Evolutionary conservation across 2,888 invertebrate species (phyloP).

Genomic region (Heliothis peltigera): DNA sequence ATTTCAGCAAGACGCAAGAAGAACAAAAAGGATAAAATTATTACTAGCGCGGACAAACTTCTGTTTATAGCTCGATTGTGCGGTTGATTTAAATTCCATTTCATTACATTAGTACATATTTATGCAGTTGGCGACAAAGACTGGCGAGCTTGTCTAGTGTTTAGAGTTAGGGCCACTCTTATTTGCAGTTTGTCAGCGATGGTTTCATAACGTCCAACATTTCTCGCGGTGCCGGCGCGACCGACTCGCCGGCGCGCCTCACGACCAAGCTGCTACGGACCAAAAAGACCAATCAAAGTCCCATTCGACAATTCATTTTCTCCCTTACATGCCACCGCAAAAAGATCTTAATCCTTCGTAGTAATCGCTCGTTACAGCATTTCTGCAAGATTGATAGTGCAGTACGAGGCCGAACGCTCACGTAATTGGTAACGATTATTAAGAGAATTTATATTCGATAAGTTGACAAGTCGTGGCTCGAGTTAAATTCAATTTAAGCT

Average conservation of each 20-base stretch:
- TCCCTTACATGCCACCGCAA: constrained; percentile 77
- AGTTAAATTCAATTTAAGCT: constrained; percentile 80
- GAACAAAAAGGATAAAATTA: constrained; percentile 19
- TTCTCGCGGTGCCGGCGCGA: constrained; percentile 72
- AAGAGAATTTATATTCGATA: constrained; percentile 86
- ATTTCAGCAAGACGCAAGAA: constrained; percentile 1
- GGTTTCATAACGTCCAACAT: constrained; percentile 81
- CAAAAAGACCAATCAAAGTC: constrained; percentile 74
- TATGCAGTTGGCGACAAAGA: constrained; percentile 39
- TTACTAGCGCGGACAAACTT: constrained; percentile 18
- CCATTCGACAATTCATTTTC: constrained; percentile 78
- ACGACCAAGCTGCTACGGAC: constrained; percentile 62
- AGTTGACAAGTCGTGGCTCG: constrained; percentile 81
- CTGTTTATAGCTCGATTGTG: constrained; percentile 26
- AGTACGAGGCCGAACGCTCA: constrained; percentile 82
- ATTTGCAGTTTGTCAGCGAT: constrained; percentile 73
- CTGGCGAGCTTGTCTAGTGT: constrained; percentile 38
- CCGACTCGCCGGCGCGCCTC: constrained; percentile 74
- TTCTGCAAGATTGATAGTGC: constrained; percentile 75
- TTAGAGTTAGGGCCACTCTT: constrained; percentile 47
- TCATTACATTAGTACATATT: constrained; percentile 33
- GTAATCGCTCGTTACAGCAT: constrained; percentile 69
- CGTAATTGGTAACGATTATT: constrained; percentile 87
- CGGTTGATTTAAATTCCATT: constrained; percentile 34
- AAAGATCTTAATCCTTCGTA: constrained; percentile 82